phyloP scores from a whole-genome alignment of 2,797 vertebrate species.

The Acomys russatus region DNA sequence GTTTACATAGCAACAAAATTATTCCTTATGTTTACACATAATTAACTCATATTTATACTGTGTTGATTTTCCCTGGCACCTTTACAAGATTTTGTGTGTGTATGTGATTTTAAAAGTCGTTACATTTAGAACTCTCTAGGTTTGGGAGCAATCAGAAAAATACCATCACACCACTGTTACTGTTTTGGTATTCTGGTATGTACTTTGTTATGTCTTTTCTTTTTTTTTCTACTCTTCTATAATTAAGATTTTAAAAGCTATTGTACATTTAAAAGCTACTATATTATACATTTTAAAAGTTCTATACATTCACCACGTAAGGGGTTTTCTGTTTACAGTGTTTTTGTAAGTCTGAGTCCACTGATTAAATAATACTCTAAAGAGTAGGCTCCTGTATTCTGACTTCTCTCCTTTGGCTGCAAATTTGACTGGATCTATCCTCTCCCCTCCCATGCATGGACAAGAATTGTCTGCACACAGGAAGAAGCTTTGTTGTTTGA shows the following conservation, averaged over 20 bases:
- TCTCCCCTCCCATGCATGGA: background rate
- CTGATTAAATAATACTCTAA: slow-evolving; percentile 32
- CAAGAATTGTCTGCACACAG: background rate
- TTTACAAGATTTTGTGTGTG: slow-evolving; percentile 52
- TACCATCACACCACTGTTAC: background rate
- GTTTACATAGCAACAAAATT: slow-evolving; percentile 72
- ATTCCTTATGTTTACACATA: slow-evolving; percentile 70
- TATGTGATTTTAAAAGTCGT: slow-evolving; percentile 45
- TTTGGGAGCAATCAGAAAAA: slow-evolving; percentile 49
- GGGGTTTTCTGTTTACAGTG: background rate
- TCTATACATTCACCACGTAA: background rate
- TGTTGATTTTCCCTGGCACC: slow-evolving; percentile 66
- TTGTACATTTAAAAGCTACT: background rate
- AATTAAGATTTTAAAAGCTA: slow-evolving; percentile 2
- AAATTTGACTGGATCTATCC: slow-evolving; percentile 3
- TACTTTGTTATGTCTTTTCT: background rate
- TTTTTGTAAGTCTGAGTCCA: slow-evolving; percentile 15
- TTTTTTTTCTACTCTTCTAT: background rate
- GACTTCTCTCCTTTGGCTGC: slow-evolving; percentile 46
- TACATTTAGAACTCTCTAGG: slow-evolving; percentile 37
- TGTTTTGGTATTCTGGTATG: background rate
- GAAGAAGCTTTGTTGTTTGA: slow-evolving; percentile 33
- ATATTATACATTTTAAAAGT: background rate
- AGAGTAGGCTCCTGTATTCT: slow-evolving; percentile 48
- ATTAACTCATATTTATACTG: slow-evolving; percentile 75